Evolutionary conservation across 2,113 vertebrate genomes (phyloP), one percentile per base, ranked within the genome.

Genomic region (Centrocercus urophasianus): DNA sequence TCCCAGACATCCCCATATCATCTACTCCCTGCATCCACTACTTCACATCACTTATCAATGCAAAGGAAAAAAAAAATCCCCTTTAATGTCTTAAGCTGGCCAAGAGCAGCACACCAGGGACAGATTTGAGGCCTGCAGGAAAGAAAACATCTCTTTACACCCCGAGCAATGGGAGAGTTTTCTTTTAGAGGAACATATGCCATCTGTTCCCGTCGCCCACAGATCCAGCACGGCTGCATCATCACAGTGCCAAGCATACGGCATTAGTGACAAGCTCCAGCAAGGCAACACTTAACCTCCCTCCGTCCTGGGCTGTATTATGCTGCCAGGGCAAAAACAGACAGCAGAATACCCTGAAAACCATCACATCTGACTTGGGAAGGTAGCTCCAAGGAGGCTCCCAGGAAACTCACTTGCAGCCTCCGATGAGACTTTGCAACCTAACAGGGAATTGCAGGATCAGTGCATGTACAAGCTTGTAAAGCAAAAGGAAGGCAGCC

Each of bases 151-250:
- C 4, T 0, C 5, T 95, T 86, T 74, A 52, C 82, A 80, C 87
- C 78, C 82, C 1, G 22, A 43, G 70, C 2, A 5, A 82, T 88
- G 59, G 66, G 54, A 92, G 40, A 65, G 69, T 38, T 96, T 85
- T 93, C 84, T 91, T 89, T 77, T 82, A 86, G 67, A 27, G 3
- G 50, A 95, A 87, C 91, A 93, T 85, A 83, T 88, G 72, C 87
- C 94, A 95, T 93, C 94, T 96, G 91, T 90, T 92, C 75, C 89
- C 2, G 3, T 87, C 84, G 32, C 94, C 91, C 92, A 92, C 94
- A 80, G 86, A 94, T 83, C 84, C 40, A 12, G 77, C 1, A 2
- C 1, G 6, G 54, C 72, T 38, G 2, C 76, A 6, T 92, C 86
- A 82, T 50, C 0, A 2, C 63, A 15, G 66, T 3, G 24, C 80